These are phyloP conservation scores for Willisornis vidua DNA, from an alignment of 2,113 vertebrate genomes.

Conservation along the genomic window DNA sequence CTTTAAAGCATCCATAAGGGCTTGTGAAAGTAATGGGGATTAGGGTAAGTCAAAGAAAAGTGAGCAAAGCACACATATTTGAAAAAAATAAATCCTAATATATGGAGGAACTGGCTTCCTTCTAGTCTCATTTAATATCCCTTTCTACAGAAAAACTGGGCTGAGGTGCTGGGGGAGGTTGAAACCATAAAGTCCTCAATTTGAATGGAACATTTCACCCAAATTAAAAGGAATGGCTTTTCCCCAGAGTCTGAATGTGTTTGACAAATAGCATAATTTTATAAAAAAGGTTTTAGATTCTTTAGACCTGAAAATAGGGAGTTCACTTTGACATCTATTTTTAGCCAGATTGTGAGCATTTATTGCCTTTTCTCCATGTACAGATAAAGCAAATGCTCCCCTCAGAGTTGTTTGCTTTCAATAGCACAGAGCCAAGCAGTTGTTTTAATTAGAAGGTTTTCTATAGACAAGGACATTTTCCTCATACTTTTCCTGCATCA, in stretches of 20 bases:
- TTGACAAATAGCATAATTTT: background rate
- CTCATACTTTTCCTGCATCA: background rate
- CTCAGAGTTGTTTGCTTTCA: slow-evolving; percentile 43
- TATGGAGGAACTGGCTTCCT: background rate
- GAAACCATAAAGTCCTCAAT: background rate
- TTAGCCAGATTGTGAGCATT: background rate
- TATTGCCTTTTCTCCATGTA: background rate
- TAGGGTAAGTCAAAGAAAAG: background rate
- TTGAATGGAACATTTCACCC: background rate
- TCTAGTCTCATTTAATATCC: background rate
- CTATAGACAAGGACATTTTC: background rate
- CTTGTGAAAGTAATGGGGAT: background rate
- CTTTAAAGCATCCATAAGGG: background rate
- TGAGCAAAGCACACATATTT: background rate
- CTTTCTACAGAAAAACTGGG: background rate
- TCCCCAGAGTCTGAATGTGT: background rate
- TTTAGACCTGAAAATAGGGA: background rate
- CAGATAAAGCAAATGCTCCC: slow-evolving; percentile 42
- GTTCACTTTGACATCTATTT: slow-evolving; percentile 4
- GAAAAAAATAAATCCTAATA: background rate
- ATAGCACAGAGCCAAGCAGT: background rate
- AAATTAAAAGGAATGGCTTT: background rate
- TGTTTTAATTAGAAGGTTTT: slow-evolving; percentile 48
- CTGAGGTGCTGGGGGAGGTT: background rate
- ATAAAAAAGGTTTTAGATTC: background rate